Conservation (phyloP, 2,797 vertebrate species). For the Lepidocolaptes lacrymiger region DNA sequence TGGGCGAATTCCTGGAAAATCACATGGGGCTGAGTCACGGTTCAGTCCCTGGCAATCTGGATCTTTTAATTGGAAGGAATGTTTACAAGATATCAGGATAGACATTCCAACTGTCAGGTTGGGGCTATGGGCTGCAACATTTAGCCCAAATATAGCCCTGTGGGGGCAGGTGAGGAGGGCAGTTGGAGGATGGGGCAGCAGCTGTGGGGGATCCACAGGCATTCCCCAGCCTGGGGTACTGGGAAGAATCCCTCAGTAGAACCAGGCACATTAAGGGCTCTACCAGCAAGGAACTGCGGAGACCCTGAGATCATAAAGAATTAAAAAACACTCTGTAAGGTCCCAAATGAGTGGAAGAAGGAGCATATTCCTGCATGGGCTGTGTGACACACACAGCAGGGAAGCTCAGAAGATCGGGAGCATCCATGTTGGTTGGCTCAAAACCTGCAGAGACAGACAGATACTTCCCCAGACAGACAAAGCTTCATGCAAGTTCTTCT, state of each 20-base stretch:
- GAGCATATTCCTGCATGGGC: not conserved
- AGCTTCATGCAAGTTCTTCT: fast-evolving
- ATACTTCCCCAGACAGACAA: not conserved
- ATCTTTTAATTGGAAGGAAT: not conserved
- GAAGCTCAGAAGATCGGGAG: not conserved
- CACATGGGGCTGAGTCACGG: not conserved
- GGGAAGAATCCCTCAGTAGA: not conserved
- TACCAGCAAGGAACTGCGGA: not conserved
- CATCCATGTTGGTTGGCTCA: not conserved
- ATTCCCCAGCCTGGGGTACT: not conserved
- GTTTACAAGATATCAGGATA: not conserved
- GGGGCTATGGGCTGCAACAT: not conserved
- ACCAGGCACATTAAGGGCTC: fast-evolving
- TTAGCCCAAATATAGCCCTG: conserved; percentile 1
- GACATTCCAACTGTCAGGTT: not conserved
- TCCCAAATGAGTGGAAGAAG: not conserved
- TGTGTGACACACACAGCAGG: fast-evolving
- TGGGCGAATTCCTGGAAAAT: not conserved
- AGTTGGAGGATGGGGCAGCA: not conserved
- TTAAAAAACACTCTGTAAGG: not conserved
- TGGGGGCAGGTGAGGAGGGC: not conserved
- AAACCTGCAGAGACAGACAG: not conserved
- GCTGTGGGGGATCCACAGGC: not conserved
- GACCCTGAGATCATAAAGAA: not conserved
- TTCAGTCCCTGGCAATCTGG: not conserved